phyloP scores from a whole-genome alignment of 2,888 invertebrate species.

The Merodon equestris region DNA sequence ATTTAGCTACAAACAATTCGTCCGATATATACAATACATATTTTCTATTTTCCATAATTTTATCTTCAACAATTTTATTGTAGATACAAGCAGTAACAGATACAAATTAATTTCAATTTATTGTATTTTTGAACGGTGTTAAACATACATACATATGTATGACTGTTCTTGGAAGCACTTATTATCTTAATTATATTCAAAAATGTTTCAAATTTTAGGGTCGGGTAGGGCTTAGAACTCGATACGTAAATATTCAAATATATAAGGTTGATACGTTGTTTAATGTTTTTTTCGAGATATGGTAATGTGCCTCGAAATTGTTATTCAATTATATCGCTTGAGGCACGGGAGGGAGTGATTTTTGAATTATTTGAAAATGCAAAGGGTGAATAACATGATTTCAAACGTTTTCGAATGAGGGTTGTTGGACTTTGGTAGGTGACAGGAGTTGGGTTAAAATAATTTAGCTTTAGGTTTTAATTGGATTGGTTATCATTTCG shows the following conservation, averaged over 20 bases:
- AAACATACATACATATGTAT: no score
- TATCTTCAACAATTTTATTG: constrained; percentile 32
- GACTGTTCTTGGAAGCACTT: constrained; percentile 39
- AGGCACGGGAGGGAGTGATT: constrained; percentile 11
- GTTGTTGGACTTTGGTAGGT: no score
- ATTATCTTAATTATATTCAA: constrained; percentile 62
- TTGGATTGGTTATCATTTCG: no score
- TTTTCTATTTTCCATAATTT: constrained; percentile 24
- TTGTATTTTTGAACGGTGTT: constrained; percentile 18
- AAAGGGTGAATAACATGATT: no score
- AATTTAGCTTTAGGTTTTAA: no score
- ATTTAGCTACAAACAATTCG: constrained; percentile 51
- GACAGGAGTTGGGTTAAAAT: no score
- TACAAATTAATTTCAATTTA: constrained; percentile 15
- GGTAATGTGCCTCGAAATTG: constrained; percentile 46
- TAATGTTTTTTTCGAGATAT: neutral
- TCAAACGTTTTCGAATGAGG: no score
- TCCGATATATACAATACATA: constrained; percentile 38
- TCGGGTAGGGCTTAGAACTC: neutral
- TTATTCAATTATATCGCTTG: neutral
- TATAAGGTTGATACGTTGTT: no score
- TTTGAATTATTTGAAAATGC: constrained; percentile 10
- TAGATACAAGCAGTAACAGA: no score
- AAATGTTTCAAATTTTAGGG: constrained; percentile 58
- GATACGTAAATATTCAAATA: no score